Percentiles rank a stretch among this genome's conserved stretches.
Conservation (phyloP, 1,140 invertebrate genomes). For the Phortica variegata region DNA sequence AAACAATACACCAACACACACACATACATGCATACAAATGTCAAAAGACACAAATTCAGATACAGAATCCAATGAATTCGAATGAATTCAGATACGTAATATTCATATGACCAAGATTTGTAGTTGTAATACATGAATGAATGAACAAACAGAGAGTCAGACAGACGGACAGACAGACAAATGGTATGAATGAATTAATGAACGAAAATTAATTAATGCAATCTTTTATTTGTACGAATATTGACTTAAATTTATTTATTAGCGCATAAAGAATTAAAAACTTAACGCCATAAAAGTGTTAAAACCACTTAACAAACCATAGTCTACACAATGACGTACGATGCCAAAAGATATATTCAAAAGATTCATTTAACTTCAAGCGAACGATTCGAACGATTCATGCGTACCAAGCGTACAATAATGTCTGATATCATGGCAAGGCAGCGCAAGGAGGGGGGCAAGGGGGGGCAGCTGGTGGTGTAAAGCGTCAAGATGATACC, state of each 20-base stretch:
- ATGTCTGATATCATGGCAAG: too few species aligned
- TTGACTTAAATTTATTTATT: constrained; percentile 55
- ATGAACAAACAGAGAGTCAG: constrained; percentile 13
- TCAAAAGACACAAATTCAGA: neutral
- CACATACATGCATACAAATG: constrained; percentile 1
- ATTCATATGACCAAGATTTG: too few species aligned
- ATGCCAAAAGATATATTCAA: too few species aligned
- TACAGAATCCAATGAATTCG: constrained; percentile 25
- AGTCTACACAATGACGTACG: constrained; percentile 5
- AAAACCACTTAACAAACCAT: constrained; percentile 55
- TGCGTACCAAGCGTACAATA: too few species aligned
- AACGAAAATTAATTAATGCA: constrained; percentile 45
- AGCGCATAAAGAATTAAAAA: constrained; percentile 53
- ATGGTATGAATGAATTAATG: constrained; percentile 19
- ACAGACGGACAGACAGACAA: constrained; percentile 12
- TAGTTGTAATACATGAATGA: constrained; percentile 15
- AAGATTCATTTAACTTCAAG: too few species aligned
- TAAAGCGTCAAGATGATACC: too few species aligned
- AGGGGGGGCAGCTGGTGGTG: too few species aligned
- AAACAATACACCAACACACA: constrained; percentile 17
- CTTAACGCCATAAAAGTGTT: constrained; percentile 56
- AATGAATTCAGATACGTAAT: constrained; percentile 25
- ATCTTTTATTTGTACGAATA: constrained; percentile 40
- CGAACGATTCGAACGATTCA: too few species aligned
- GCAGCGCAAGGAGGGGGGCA: too few species aligned